Evolutionary conservation across 2,888 invertebrate genomes (phyloP), one percentile per base, ranked within the genome.

Genomic region (Allygus modestus): DNA sequence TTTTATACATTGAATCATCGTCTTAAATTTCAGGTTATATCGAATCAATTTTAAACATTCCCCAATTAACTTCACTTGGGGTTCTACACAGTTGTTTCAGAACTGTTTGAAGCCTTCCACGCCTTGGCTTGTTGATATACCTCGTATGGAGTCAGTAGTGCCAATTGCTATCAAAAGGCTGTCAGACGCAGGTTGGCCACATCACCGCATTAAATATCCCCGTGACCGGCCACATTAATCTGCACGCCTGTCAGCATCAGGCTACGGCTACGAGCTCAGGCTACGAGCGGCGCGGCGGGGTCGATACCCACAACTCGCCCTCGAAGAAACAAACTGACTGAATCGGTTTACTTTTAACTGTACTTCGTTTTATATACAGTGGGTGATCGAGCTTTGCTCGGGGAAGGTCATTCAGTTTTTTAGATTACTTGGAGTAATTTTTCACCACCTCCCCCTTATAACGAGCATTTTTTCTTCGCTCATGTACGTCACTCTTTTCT

Each of bases 161-260:
- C 65, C 65, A 65, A 65, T 65, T 31, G 65, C 65, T 31, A 65
- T 65, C 65, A 65, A 65, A 65, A 65, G 65, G 65, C 65, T 31
- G 65, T 65, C 65, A 65, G 65, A 17, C 65, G 65, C 65, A 65
- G 65, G 65, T 0, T 28, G 65, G 65, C 65, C 65, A 65, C 65
- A 65, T 65, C 65, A 65, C 65, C 65, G 65, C 65, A 65, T 65
- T 65, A 65, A 65, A 65, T 65, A 65, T 65, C 65, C 65, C 65
- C 9, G 65, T 65, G 65, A 65, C 65, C 65, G 31, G 65, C 65
- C 65, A 31, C 65, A 65, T 65, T 65, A 65, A 65, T 65, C 65
- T 65, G n/a, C 31, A 11, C 26, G 15, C 65, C 65, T 65, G 65
- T 65, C 65, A 65, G 65, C 15, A 4, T 2, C 65, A 65, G 23